Conservation (phyloP, 2,113 vertebrate species). For the Lathamus discolor region DNA sequence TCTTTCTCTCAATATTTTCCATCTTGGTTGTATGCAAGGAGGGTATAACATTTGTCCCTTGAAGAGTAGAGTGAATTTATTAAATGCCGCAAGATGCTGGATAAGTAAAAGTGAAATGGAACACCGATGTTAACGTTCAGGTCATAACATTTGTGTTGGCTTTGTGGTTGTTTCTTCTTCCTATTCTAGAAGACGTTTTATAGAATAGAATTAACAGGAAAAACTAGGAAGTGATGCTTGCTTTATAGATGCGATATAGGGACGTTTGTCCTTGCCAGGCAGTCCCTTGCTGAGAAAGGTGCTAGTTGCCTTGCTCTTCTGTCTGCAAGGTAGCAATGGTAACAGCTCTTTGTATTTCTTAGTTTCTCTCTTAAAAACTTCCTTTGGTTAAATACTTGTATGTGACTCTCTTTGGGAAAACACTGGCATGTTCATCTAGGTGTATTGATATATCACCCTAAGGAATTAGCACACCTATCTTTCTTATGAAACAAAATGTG, state of each 20-base stretch:
- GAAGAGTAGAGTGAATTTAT: neutral
- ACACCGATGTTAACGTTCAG: neutral
- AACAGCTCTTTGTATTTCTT: neutral
- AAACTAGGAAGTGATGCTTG: neutral
- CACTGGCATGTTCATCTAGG: neutral
- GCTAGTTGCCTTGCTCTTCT: neutral
- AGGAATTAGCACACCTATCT: slow-evolving; percentile 49
- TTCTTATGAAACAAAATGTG: slow-evolving; percentile 42
- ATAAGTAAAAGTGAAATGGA: neutral
- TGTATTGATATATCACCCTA: slow-evolving; percentile 29
- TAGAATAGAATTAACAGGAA: too few species aligned
- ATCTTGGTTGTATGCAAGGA: neutral
- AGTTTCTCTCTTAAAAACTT: slow-evolving; percentile 49
- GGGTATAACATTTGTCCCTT: neutral
- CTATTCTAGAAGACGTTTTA: neutral
- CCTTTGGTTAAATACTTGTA: slow-evolving; percentile 53
- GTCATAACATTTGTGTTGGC: neutral
- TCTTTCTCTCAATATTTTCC: neutral
- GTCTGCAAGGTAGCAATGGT: neutral
- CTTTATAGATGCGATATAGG: neutral
- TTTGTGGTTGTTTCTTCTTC: neutral
- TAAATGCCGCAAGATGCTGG: neutral
- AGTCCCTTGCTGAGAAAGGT: neutral
- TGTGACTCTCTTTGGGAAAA: slow-evolving; percentile 42
- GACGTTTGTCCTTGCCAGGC: neutral